A percentile compares a stretch with the other conserved stretches of the same genome.
Evolutionary conservation across 2,888 invertebrate species (phyloP).

Genomic region (Lissonota sp.): DNA sequence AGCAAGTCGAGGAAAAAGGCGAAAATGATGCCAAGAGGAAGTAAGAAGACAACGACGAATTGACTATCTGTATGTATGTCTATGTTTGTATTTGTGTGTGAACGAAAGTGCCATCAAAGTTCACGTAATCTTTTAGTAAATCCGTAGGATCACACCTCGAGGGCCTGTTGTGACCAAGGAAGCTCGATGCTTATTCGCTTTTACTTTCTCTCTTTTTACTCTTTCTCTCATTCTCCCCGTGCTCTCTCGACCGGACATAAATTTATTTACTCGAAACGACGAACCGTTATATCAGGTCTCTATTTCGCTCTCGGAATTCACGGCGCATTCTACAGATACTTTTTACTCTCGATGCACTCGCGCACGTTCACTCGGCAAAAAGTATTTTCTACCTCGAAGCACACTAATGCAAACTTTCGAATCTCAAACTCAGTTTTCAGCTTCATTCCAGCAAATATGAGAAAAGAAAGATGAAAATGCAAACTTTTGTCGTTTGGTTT

Average conservation of each 20-base stretch:
- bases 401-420: background rate
- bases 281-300: background rate
- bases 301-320: background rate
- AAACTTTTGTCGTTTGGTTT: background rate
- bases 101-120: constrained; percentile 35
- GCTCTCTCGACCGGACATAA: constrained; percentile 5
- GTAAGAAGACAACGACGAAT: background rate
- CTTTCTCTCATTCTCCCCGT: constrained; percentile 17
- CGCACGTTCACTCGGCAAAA: background rate
- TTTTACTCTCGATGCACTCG: background rate
- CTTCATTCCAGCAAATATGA: background rate
- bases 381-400: background rate
- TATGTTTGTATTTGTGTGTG: background rate
- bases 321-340: background rate
- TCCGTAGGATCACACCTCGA: constrained; percentile 38
- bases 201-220: background rate
- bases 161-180: constrained; percentile 33
- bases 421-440: background rate
- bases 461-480: background rate
- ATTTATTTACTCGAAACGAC: constrained; percentile 33
- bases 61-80: background rate
- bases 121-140: constrained; percentile 32
- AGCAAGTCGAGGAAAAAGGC: background rate
- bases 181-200: background rate
- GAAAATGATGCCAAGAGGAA: background rate